Evolutionary conservation across 2,113 vertebrate species (phyloP).

Genomic region (Gavialis gangeticus): DNA sequence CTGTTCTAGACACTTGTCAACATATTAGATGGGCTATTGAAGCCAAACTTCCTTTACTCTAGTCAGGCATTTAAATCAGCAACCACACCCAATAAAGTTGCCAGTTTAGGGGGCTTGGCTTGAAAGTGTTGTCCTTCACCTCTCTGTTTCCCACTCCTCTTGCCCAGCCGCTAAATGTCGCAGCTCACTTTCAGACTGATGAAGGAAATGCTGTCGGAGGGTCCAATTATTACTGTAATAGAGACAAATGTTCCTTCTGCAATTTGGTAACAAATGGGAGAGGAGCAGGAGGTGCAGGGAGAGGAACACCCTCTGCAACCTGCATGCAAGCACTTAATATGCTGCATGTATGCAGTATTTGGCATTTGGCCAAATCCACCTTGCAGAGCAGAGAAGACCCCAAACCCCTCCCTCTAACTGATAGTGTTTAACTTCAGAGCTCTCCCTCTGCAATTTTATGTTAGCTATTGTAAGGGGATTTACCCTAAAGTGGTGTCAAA

Average conservation of each 20-base stretch:
- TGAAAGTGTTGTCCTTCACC: not conserved
- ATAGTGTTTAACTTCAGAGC: not conserved
- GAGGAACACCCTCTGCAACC: not conserved
- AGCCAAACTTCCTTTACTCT: not conserved
- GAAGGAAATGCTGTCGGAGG: no score
- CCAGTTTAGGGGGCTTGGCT: fast-evolving
- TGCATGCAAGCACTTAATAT: not conserved
- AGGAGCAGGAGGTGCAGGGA: not conserved
- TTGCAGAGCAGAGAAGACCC: not conserved
- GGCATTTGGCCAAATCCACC: fast-evolving
- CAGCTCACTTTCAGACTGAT: no score
- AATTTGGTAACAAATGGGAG: not conserved
- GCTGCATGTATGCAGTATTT: no score
- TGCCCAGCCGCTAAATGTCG: no score
- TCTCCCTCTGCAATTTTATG: not conserved
- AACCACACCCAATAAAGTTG: no score
- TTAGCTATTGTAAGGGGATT: not conserved
- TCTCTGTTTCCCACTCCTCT: no score
- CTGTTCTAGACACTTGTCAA: not conserved
- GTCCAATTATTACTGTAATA: no score
- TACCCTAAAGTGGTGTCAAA: not conserved
- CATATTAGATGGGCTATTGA: not conserved
- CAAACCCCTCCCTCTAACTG: not conserved
- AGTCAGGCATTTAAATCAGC: not conserved
- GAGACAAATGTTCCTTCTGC: not conserved